phyloP scores from a whole-genome alignment of 2,888 invertebrate genomes.

The Rhyacophila evoluta region DNA sequence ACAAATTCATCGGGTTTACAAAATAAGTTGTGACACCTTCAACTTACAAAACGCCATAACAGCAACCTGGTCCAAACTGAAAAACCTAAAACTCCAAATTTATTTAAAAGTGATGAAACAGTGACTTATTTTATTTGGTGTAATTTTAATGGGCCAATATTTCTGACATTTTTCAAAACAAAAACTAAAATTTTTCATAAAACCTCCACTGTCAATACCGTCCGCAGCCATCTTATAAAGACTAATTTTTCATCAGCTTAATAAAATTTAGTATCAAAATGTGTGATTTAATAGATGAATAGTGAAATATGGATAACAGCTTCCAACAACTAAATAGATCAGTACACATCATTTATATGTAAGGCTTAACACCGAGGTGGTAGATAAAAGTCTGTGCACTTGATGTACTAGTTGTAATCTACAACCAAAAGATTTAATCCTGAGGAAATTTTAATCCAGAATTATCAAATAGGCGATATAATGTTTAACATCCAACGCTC shows the following conservation, averaged over 20 bases:
- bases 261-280: neutral
- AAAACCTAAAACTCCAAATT: constrained; percentile 35
- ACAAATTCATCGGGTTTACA: neutral
- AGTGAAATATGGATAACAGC: neutral
- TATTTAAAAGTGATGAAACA: neutral
- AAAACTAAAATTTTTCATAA: neutral
- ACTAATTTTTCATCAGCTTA: neutral
- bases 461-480: too few species aligned
- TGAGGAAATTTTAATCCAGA: neutral
- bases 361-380: too few species aligned
- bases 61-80: constrained; percentile 44
- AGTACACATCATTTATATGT: too few species aligned
- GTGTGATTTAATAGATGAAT: neutral
- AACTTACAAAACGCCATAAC: constrained; percentile 30
- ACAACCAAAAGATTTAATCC: neutral
- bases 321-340: too few species aligned
- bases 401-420: too few species aligned
- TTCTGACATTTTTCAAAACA: neutral
- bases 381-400: too few species aligned
- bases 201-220: neutral
- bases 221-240: neutral
- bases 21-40: constrained; percentile 35
- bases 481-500: too few species aligned
- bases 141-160: neutral
- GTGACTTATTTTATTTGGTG: constrained; percentile 18